A percentile compares a stretch with the other conserved stretches of the same genome.
These are phyloP conservation scores for Leistus spinibarbis DNA, from an alignment of 2,888 invertebrate species.

Conservation along the genomic window DNA sequence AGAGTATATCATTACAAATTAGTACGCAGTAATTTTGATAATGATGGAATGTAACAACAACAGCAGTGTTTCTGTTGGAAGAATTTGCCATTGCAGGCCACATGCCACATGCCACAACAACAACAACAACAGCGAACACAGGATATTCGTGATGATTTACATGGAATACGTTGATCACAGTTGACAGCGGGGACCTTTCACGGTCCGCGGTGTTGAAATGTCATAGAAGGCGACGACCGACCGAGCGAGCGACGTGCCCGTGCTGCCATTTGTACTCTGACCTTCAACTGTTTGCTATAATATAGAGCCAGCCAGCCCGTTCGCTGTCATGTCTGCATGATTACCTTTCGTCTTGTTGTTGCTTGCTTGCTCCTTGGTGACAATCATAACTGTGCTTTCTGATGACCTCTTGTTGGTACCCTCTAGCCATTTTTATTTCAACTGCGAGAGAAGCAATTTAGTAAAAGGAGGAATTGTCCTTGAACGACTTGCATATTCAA, in stretches of 20 bases:
- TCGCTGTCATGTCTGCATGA: background rate
- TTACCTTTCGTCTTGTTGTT: background rate
- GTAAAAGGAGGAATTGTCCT: too few species aligned
- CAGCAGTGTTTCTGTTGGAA: too few species aligned
- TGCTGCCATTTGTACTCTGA: conserved; percentile 9
- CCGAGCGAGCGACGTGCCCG: too few species aligned
- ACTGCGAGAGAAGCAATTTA: too few species aligned
- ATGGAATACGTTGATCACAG: background rate
- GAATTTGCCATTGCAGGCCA: too few species aligned
- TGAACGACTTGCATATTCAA: too few species aligned
- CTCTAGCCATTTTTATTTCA: background rate
- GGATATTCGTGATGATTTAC: background rate
- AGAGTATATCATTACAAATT: background rate
- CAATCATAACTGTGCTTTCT: background rate
- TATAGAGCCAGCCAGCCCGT: background rate
- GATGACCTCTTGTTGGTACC: background rate
- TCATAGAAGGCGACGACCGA: conserved; percentile 1
- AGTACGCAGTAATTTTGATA: background rate
- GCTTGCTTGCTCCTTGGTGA: too few species aligned
- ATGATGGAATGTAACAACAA: background rate
- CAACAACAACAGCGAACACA: too few species aligned
- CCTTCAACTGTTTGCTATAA: background rate
- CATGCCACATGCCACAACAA: background rate
- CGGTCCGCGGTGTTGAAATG: conserved; percentile 1
- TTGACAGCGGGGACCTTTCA: conserved; percentile 3